Evolutionary conservation across 2,888 invertebrate genomes (phyloP), one percentile per base, ranked within the genome.

Genomic region (Drosophila anomelani): DNA sequence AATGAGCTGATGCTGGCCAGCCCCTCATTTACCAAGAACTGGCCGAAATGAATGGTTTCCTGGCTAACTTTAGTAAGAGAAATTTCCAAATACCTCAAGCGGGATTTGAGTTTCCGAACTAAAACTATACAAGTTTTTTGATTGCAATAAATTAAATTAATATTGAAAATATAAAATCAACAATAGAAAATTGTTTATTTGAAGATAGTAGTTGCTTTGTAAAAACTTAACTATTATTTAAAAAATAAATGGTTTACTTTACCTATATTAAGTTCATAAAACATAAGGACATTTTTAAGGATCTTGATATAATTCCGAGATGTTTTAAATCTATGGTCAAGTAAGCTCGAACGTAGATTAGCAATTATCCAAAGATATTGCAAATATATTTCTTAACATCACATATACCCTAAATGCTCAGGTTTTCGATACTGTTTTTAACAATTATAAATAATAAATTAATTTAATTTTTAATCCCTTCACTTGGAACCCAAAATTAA

Each of bases 1-100:
- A 87, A 85, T 87, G 85, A 87, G 85, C 77, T 62, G 34, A 49
- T 36, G 29, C 62, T 55, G 46, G 23, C 17, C 49, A 49, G 39
- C 49, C 51, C 23, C 32, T 26, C 15, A 20, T 26, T 36, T n/a
- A 26, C 15, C 10, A 34, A 17, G 32, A 55, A 49, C 53, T 38
- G 43, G 46, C 43, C 36, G 23, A 43, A 34, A 29, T 39, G 26
- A 34, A 26, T 38, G 23, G 47, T 17, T 26, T 49, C 8, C 47
- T 3, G 12, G 32, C 3, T 13, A 15, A 3, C 15, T 51, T 34
- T 20, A 34, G 8, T 13, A 7, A 3, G 12, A 17, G 32, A 13
- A 17, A 13, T 20, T 15, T 6, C 34, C 34, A 51, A 51, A 36
- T 23, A 10, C 3, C 9, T 20, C 5, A 1, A 29, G 10, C 26